phyloP scores from a whole-genome alignment of 1,140 invertebrate genomes.

The Zaprionus vittiger region DNA sequence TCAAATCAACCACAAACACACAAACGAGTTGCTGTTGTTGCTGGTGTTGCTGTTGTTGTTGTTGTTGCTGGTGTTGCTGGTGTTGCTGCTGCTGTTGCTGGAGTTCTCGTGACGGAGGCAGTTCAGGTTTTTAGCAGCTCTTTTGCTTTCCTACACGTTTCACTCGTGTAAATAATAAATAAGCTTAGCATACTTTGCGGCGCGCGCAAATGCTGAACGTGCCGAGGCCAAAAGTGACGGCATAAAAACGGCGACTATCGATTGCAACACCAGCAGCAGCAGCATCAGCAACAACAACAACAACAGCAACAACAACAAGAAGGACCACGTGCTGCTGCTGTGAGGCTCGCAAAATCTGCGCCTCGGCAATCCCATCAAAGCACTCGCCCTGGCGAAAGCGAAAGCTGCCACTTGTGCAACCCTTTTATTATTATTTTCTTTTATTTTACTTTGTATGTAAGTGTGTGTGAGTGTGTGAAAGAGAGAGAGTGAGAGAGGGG shows the following conservation, averaged over 20 bases:
- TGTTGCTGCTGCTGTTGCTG: background rate
- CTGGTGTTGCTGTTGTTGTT: conserved; percentile 14
- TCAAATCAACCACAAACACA: conserved; percentile 78
- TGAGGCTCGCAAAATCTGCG: conserved; percentile 28
- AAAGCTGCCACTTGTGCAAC: conserved; percentile 72
- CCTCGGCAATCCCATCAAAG: conserved; percentile 28
- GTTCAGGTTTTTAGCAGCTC: conserved; percentile 56
- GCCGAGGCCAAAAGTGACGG: conserved; percentile 39
- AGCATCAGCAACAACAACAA: background rate
- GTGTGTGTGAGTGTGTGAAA: background rate
- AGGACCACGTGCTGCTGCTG: background rate
- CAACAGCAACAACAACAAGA: conserved; percentile 12
- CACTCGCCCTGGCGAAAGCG: conserved; percentile 60
- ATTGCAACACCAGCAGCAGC: conserved; percentile 51
- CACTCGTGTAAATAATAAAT: conserved; percentile 82
- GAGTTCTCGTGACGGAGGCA: background rate
- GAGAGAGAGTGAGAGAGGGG: background rate
- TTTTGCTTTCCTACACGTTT: conserved; percentile 76
- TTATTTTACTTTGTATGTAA: conserved; percentile 9
- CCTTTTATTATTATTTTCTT: conserved; percentile 50
- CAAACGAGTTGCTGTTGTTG: conserved; percentile 21
- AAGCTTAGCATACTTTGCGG: conserved; percentile 78
- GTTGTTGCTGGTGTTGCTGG: conserved; percentile 7
- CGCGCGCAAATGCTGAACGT: conserved; percentile 65
- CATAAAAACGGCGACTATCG: conserved; percentile 61